Base-by-base conservation (phyloP, 2,797 vertebrate species). In the Botia almorhae region DNA sequence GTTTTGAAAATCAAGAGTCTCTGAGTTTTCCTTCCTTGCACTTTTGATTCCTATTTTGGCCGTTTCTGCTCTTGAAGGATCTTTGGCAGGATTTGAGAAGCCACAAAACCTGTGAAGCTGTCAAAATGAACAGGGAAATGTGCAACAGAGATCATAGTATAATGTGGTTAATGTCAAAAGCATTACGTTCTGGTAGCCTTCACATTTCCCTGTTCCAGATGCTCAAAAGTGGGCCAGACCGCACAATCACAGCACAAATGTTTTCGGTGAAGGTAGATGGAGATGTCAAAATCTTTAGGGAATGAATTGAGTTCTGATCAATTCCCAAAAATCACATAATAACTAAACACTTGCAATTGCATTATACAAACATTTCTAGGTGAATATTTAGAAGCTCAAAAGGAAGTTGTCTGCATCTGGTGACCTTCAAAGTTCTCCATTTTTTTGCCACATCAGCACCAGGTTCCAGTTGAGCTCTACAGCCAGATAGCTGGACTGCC, bases 401-500 rank as follows among this genome's bases (percentile, higher is more conserved):
- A 29, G 26, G 67, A 81, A 79, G 36, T 36, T 79, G 65, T 14
- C 71, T 79, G 29, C 53, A 43, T 65, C 76, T 82, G 46, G 14
- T 63, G 85, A 87, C 87, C 82, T 87, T 87, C 83, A 83, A 67
- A 14, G 68, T 60, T 63, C 77, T 21, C 23, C 63, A 39, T 33
- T 85, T 86, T 81, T 80, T 70, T 84, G 87, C 78, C 72, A 71
- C 70, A 68, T 87, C 85, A 85, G 85, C 85, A 85, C 56, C 80
- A 71, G 46, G 82, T 64, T 79, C 63, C 63, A 68, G 36, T 68
- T 21, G 14, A 67, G 78, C 83, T 81, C 80, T 83, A 85, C 82
- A 61, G 83, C 82, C 87, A 90, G 91, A 90, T 88, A 89, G 90
- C 88, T 84, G 85, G 83, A 39, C 82, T 86, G 86, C 89, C 91